Percentiles rank a stretch among this genome's conserved stretches.
Conservation (phyloP, 2,113 vertebrate species). For the Haplotaxodon microlepis region DNA sequence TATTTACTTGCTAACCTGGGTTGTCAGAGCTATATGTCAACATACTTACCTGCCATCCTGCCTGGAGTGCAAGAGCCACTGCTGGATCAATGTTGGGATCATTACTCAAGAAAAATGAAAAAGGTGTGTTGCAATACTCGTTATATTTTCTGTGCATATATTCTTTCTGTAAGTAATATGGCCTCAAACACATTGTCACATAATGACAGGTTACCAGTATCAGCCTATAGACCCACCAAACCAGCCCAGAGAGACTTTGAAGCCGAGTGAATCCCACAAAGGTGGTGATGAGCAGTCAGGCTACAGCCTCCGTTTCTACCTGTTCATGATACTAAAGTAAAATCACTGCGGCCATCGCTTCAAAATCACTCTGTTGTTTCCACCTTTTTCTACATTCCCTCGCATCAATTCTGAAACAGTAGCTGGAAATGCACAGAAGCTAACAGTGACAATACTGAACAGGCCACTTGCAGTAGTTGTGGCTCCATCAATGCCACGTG, state of each 20-base stretch:
- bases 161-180: background rate
- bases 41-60: background rate
- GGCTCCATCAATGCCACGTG: background rate
- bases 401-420: background rate
- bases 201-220: background rate
- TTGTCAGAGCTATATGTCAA: background rate
- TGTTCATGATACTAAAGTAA: background rate
- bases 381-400: background rate
- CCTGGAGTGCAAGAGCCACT: background rate
- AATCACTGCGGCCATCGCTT: background rate
- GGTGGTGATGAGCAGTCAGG: background rate
- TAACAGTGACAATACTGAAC: background rate
- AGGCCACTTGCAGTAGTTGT: background rate
- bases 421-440: background rate
- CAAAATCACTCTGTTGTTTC: accelerated
- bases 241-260: background rate
- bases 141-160: accelerated
- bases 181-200: background rate
- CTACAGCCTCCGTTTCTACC: background rate
- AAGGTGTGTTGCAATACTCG: background rate
- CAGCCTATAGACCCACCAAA: background rate
- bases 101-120: background rate
- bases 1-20: background rate
- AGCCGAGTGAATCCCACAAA: background rate
- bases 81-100: background rate